Percentiles rank a stretch among this genome's conserved stretches.
Evolutionary conservation across 2,113 vertebrate species (phyloP).

Genomic region (Engraulis encrasicolus): DNA sequence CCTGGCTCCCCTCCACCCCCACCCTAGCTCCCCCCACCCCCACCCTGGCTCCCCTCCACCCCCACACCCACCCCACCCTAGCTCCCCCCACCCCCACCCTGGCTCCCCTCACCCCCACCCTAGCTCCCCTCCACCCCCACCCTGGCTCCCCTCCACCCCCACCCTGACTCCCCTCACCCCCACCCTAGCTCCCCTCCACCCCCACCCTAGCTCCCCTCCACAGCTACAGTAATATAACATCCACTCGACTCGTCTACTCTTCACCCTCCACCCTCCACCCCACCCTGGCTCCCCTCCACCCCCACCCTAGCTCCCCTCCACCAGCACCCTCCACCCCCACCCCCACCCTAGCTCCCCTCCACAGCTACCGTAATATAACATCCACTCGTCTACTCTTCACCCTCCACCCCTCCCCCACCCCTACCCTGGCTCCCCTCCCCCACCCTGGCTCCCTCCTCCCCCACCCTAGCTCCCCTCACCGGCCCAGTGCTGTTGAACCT

Average conservation of each 20-base stretch:
- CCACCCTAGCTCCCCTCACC: conserved; percentile 11
- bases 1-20: too few species aligned
- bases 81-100: not conserved
- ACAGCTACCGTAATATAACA: too few species aligned
- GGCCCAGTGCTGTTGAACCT: conserved; percentile 53
- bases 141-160: too few species aligned
- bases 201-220: not conserved
- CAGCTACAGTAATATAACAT: too few species aligned
- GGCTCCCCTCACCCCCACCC: too few species aligned
- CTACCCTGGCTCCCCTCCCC: too few species aligned
- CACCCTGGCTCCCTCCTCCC: conserved; percentile 21
- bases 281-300: conserved; percentile 18
- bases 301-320: not conserved
- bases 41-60: not conserved
- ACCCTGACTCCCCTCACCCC: not conserved
- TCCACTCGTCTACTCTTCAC: too few species aligned
- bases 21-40: not conserved
- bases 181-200: conserved; percentile 3
- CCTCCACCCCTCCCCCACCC: too few species aligned
- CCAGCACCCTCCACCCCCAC: conserved; percentile 20
- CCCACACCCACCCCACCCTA: not conserved
- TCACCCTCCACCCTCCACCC: not conserved
- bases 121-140: not conserved
- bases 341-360: not conserved
- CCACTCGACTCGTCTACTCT: too few species aligned